Base-by-base conservation (phyloP, 2,113 vertebrate genomes). In the Donacobius atricapilla region DNA sequence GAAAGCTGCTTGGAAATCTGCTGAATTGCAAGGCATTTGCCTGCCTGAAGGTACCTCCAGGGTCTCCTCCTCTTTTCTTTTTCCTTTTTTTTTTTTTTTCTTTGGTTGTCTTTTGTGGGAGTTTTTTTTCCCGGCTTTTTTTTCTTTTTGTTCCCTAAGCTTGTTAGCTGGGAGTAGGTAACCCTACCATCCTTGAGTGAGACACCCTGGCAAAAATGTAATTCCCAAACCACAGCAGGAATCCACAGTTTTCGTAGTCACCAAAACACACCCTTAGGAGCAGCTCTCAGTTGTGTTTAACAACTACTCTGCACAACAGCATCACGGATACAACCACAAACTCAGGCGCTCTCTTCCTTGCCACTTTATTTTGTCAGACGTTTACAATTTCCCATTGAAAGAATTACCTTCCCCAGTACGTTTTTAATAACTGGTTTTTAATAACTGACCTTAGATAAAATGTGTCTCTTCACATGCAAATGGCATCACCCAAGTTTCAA, bases 221-320 rank as follows among this genome's bases (percentile, higher is more conserved):
- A 68, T 45, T 92, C 73, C 91, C 56, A 97, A 97, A 83, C 93
- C 90, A 90, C 94, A 94, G 91, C 24, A 25, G 93, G 93, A 97
- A 97, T 83, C 87, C 42, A n/a, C n/a, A n/a, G n/a, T n/a, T n/a
- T n/a, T n/a, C 87, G 92, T 35, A 79, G 57, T 63, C 88, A 65
- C 21, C 21, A 96, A 97, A 97, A 48, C 13, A 25, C 39, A 19
- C 70, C 88, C 83, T 83, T 58, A 35, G 73, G 39, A 94, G 35
- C 13, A 6, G 56, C 85, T 76, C 58, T 39, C 64, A 44, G 89
- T 37, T 8, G n/a, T 7, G 17, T 88, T 72, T 51, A 69, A 78
- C 17, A 31, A 51, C 47, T 60, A 51, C 47, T 60, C 80, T 54
- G 66, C 72, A 65, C 77, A 93, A 80, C 17, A 17, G 50, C 87